These are phyloP conservation scores for Leucophenga montana DNA, from an alignment of 2,888 invertebrate species.

Conservation along the genomic window DNA sequence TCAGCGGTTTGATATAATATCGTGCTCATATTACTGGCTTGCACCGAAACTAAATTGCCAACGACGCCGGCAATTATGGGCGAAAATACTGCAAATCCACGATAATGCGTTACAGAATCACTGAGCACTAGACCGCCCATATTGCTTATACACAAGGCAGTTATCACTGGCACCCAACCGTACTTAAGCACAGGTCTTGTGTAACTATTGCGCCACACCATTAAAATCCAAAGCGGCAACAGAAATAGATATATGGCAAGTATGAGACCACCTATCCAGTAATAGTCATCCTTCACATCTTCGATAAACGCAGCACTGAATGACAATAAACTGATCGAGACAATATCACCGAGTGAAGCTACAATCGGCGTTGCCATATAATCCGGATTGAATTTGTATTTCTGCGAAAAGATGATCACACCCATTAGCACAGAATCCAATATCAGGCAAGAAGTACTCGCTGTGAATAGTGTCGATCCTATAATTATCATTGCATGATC, in stretches of 20 bases:
- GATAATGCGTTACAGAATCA: conserved; percentile 26
- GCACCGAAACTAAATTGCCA: conserved; percentile 37
- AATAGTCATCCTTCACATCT: background rate
- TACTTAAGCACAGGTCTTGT: conserved; percentile 29
- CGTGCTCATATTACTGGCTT: conserved; percentile 40
- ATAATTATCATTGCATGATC: conserved; percentile 13
- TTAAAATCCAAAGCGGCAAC: conserved; percentile 38
- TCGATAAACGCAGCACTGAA: conserved; percentile 39
- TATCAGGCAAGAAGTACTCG: conserved; percentile 40
- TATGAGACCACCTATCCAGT: conserved; percentile 31
- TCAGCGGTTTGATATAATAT: conserved; percentile 29
- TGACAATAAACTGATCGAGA: conserved; percentile 43
- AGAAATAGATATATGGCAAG: conserved; percentile 30
- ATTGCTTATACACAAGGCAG: conserved; percentile 38
- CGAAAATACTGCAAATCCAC: conserved; percentile 39
- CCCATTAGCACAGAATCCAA: conserved; percentile 42
- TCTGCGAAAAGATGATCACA: conserved; percentile 43
- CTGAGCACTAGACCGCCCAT: conserved; percentile 40
- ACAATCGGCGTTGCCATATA: conserved; percentile 50
- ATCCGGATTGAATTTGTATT: conserved; percentile 46
- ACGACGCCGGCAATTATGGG: conserved; percentile 38
- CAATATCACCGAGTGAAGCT: conserved; percentile 47
- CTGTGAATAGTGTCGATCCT: conserved; percentile 39
- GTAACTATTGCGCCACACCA: conserved; percentile 37
- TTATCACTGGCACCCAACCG: conserved; percentile 45